These are phyloP conservation scores for Bactericera cockerelli DNA, from an alignment of 1,140 invertebrate species.

Conservation along the genomic window DNA sequence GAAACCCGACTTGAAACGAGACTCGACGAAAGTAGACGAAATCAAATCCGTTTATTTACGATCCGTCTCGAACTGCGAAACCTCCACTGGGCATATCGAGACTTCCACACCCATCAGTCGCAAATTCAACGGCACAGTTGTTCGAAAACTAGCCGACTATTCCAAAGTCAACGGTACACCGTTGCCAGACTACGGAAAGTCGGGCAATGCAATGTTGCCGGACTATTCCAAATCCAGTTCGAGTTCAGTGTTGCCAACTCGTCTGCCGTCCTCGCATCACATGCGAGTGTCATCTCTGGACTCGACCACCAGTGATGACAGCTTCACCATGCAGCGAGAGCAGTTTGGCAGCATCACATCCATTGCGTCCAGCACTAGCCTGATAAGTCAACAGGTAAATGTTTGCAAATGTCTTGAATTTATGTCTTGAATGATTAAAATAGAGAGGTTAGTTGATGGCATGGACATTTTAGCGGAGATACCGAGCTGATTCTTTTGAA, in stretches of 20 bases:
- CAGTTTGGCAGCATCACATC: slow-evolving; percentile 46
- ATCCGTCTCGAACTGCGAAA: neutral
- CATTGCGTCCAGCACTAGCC: slow-evolving; percentile 41
- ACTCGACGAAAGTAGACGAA: neutral
- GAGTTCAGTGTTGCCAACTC: slow-evolving; percentile 7
- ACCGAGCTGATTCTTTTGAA: too few relatives aligned
- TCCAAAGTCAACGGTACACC: neutral
- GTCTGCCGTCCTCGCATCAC: slow-evolving; percentile 21
- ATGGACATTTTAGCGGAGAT: too few relatives aligned
- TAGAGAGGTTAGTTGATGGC: too few relatives aligned
- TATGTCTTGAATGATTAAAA: too few relatives aligned
- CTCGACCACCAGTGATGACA: slow-evolving; percentile 35
- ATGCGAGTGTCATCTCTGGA: slow-evolving; percentile 33
- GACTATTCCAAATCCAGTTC: slow-evolving; percentile 8
- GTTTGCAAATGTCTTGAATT: too few relatives aligned
- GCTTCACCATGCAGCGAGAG: slow-evolving; percentile 28
- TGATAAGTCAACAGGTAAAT: slow-evolving; percentile 46
- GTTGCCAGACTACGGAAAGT: neutral
- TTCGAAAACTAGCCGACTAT: neutral
- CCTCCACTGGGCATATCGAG: neutral
- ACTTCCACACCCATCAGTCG: neutral
- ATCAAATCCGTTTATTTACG: neutral
- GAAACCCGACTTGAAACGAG: neutral
- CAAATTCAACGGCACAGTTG: neutral
- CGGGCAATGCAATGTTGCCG: neutral